Conservation (phyloP, 2,113 vertebrate genomes). For the Sinocyclocheilus anophthalmus region DNA sequence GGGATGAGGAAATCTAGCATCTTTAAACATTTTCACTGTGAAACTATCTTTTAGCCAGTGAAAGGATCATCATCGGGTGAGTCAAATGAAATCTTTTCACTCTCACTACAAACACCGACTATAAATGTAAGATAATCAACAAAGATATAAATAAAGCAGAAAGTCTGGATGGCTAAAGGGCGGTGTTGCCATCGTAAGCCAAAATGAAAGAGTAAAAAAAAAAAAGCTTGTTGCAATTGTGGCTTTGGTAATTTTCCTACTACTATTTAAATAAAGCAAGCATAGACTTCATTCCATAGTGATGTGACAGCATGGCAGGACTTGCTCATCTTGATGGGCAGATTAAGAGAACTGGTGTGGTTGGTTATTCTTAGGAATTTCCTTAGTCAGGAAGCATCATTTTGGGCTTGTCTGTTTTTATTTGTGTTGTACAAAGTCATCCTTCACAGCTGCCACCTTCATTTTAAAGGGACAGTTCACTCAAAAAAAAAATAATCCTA, state of each 20-base stretch:
- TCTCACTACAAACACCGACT: constrained; percentile 10
- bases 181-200: background rate
- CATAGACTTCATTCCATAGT: constrained; percentile 41
- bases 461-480: constrained; percentile 1
- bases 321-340: constrained; percentile 52
- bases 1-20: constrained; percentile 11
- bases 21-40: constrained; percentile 14
- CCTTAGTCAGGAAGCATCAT: constrained; percentile 14
- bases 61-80: constrained; percentile 18
- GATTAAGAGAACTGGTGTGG: constrained; percentile 51
- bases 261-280: constrained; percentile 10
- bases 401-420: background rate
- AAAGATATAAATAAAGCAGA: constrained; percentile 12
- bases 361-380: constrained; percentile 29
- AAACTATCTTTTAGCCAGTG: constrained; percentile 13
- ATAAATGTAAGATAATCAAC: background rate
- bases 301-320: constrained; percentile 38
- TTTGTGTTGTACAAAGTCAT: background rate
- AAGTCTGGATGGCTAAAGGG: background rate
- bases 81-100: constrained; percentile 31
- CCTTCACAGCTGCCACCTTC: constrained; percentile 1
- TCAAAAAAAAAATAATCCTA: background rate
- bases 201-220: constrained; percentile 5
- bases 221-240: background rate
- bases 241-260: constrained; percentile 1